phyloP scores from a whole-genome alignment of 2,888 invertebrate genomes.

The Eledone cirrhosa region DNA sequence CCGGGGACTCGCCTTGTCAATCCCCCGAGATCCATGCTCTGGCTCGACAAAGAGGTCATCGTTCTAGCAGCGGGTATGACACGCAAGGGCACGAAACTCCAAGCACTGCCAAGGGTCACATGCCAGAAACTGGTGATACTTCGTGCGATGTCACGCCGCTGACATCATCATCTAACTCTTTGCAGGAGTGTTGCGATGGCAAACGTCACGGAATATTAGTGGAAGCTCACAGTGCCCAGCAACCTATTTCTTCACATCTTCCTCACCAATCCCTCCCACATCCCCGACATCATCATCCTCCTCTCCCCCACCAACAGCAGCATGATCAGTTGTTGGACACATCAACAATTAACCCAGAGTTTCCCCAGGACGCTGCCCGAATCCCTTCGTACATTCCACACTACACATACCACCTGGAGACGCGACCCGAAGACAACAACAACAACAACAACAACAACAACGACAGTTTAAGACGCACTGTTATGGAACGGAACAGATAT shows the following conservation, averaged over 20 bases:
- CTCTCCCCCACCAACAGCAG: too few relatives aligned
- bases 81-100: slow-evolving; percentile 5
- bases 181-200: not conserved
- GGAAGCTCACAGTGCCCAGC: too few relatives aligned
- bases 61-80: not conserved
- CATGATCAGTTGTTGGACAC: not conserved
- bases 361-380: too few relatives aligned
- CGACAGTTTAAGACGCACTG: too few relatives aligned
- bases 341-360: not conserved
- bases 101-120: not conserved
- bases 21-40: not conserved
- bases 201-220: not conserved
- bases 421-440: too few relatives aligned
- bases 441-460: too few relatives aligned
- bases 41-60: not conserved
- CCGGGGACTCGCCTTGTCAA: not conserved
- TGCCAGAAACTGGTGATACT: not conserved
- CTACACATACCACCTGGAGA: too few relatives aligned
- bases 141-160: not conserved
- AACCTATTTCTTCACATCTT: too few relatives aligned
- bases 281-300: not conserved
- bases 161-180: not conserved
- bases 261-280: not conserved
- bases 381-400: slow-evolving; percentile 17
- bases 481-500: too few relatives aligned